Base-by-base conservation (phyloP, 2,797 vertebrate genomes). In the Bovichtus variegatus region DNA sequence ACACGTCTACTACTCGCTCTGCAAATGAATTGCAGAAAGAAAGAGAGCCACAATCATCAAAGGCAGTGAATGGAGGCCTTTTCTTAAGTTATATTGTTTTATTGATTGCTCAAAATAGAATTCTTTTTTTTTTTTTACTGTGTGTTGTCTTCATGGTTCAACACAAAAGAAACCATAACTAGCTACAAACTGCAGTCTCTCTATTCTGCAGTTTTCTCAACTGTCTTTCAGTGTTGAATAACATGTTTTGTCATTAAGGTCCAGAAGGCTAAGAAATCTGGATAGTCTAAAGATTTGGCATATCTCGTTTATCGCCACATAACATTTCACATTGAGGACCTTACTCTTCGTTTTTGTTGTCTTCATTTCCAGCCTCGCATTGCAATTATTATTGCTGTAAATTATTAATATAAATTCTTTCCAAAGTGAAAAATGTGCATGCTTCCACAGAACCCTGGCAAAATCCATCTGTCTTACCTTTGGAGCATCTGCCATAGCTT, bases 401-500 rank as follows among this genome's bases (percentile, higher is more conserved):
- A 87, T 90, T 64, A 94, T 93, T 92, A 91, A 94, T 91, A 89
- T 90, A 80, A 49, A 90, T 92, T 90, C 85, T 83, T 5, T 68
- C 21, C 55, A 54, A 84, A 87, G 75, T 86, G 44, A 89, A 93
- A 90, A 94, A 91, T 83, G 91, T 72, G 79, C 91, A 89, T 87
- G 89, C 86, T 90, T 86, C 68, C 67, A 83, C 72, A 68, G 55
- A 89, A 86, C 73, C 81, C 76, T 6, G 40, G 77, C 60, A 69
- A 90, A 89, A 90, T 92, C 95, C 95, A 95, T 96, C 95, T 95
- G 95, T 94, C 92, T 94, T 94, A 95, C 95, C 94, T 95, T 93
- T 69, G 72, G 83, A 95, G 93, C 95, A 95, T 96, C 95, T 96
- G 94, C 92, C 92, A 91, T 95, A 75, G 92, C 94, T 95, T 92